Conservation (phyloP, 1,140 invertebrate genomes). For the Drosophila quadrilineata region DNA sequence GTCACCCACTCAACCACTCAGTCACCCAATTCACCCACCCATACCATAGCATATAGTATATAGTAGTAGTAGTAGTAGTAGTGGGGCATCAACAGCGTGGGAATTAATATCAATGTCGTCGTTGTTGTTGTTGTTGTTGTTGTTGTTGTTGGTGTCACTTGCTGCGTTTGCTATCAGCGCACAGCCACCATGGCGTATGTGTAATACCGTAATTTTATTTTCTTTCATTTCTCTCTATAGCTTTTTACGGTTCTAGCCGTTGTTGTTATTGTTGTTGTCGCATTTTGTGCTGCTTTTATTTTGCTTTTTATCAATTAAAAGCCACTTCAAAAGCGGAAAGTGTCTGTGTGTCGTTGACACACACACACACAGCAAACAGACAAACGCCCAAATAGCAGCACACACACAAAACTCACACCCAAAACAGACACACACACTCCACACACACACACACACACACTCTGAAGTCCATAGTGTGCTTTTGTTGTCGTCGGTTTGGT, state of each 20-base stretch:
- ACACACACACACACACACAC: slow-evolving; percentile 16
- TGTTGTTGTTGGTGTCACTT: slow-evolving; percentile 18
- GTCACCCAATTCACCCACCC: slow-evolving; percentile 28
- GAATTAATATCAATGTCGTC: slow-evolving; percentile 78
- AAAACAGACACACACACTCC: slow-evolving; percentile 23
- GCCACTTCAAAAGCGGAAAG: slow-evolving; percentile 80
- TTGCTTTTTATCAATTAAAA: slow-evolving; percentile 78
- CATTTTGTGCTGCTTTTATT: slow-evolving; percentile 34
- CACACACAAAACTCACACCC: slow-evolving; percentile 43
- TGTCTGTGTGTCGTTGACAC: slow-evolving; percentile 70
- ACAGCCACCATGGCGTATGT: slow-evolving; percentile 72
- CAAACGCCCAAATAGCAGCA: slow-evolving; percentile 25
- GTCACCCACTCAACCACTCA: slow-evolving; percentile 16
- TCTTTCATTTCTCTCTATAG: slow-evolving; percentile 49
- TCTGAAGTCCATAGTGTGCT: slow-evolving; percentile 40
- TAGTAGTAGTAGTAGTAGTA: slow-evolving; percentile 16
- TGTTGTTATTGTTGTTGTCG: too few relatives aligned
- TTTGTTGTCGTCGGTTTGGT: slow-evolving; percentile 66
- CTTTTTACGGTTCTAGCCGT: too few relatives aligned
- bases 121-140: slow-evolving; percentile 22
- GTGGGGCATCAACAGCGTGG: slow-evolving; percentile 63
- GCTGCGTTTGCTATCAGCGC: slow-evolving; percentile 63
- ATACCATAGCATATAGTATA: too few relatives aligned
- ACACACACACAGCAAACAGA: slow-evolving; percentile 49
- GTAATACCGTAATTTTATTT: slow-evolving; percentile 55